Evolutionary conservation across 2,113 vertebrate genomes (phyloP), one percentile per base, ranked within the genome.

Genomic region (Machaerirhynchus nigripectus): DNA sequence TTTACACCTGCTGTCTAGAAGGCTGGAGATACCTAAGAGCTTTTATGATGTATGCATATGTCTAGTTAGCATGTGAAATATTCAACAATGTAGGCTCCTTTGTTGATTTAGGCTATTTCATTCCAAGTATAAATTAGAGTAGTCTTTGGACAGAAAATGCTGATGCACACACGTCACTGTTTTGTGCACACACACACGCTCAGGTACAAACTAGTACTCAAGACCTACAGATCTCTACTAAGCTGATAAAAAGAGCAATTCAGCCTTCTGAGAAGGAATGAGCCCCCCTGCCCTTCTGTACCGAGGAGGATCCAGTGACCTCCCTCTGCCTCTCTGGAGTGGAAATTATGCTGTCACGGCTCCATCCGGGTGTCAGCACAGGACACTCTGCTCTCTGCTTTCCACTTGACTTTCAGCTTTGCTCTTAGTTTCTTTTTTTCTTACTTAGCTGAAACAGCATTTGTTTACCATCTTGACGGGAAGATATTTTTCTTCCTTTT

Each of bases 401-500:
- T 65, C 46, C 28, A 6, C 39, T 76, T 60, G 63, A 73, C 53
- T 89, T 90, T 64, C 23, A 46, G 18, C 31, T 87, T 89, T 81
- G 7, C 28, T 67, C 9, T 39, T 80, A 10, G 7, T 28, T 56
- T 63, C 55, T 31, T 9, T 74, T 75, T 71, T 27, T 15, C 27
- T 60, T 78, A n/a, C 24, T 67, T 84, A 76, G 28, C 35, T 87
- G 39, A 47, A 81, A 52, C 10, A 64, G 37, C 44, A 68, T 63
- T 68, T 73, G 7, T 87, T 89, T 74, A 15, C 53, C 11, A 16
- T 60, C 52, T 91, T 86, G 39, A 26, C 37, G 65, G 40, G 37
- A 68, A 74, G 71, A 69, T 13, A 4, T 59, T 90, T 94, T 88
- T 85, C 23, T 95, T 77, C 37, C 35, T 57, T 83, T 55, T 79